phyloP scores from a whole-genome alignment of 2,113 vertebrate species.

The Nycticebus coucang region DNA sequence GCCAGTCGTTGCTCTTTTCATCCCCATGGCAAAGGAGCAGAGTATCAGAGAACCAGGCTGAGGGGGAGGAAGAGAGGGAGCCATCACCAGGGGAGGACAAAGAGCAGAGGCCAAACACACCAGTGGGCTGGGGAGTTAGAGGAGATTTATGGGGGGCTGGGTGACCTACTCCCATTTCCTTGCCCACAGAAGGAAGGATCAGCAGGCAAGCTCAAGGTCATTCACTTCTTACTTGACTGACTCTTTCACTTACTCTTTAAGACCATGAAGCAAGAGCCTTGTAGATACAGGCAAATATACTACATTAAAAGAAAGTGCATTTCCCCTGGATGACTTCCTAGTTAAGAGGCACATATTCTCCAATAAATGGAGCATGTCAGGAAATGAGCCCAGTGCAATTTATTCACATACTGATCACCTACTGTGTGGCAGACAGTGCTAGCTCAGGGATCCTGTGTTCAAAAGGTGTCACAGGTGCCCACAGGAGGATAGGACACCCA shows the following conservation, averaged over 20 bases:
- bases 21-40: not conserved
- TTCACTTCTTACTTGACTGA: not conserved
- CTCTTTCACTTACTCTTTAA: not conserved
- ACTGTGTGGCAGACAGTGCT: fast-evolving
- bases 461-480: not conserved
- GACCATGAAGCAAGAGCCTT: not conserved
- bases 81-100: not conserved
- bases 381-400: not conserved
- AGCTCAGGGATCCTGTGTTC: not conserved
- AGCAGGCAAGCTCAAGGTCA: not conserved
- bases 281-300: not conserved
- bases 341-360: not conserved
- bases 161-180: not conserved
- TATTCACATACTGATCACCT: not conserved
- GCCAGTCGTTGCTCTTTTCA: not conserved
- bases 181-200: not conserved
- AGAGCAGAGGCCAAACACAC: not conserved
- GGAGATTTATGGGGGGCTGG: not conserved
- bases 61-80: not conserved
- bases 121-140: not conserved
- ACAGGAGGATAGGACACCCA: not conserved
- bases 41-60: not conserved
- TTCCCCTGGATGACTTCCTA: not conserved
- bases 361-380: not conserved
- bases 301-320: not conserved